These are phyloP conservation scores for Scolanthus callimorphus DNA, from an alignment of 92 coral and sea anemone species.

Conservation along the genomic window DNA sequence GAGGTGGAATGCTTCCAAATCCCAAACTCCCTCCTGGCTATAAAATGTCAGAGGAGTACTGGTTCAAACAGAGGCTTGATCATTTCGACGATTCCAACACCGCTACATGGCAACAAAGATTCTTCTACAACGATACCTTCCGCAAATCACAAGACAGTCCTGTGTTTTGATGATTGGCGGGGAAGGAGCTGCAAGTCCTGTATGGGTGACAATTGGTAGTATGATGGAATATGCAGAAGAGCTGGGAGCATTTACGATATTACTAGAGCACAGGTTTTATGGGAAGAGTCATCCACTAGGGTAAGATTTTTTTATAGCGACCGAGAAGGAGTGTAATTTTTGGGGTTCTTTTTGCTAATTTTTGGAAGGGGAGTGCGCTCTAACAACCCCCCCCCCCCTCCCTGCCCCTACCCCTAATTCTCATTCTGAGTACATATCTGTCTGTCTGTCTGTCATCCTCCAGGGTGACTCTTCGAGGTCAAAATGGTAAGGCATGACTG, in stretches of 20 bases:
- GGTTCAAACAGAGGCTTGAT: conserved; percentile 90
- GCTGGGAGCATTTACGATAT: conserved; percentile 77
- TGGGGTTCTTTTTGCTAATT: too few species aligned
- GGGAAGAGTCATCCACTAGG: conserved; percentile 91
- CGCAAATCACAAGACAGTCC: conserved; percentile 73
- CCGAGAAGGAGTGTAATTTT: too few species aligned
- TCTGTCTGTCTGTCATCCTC: too few species aligned
- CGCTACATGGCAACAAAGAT: conserved; percentile 88
- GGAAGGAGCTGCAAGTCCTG: conserved; percentile 92
- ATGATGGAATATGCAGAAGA: conserved; percentile 89
- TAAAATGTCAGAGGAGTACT: conserved; percentile 62
- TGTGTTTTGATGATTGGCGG: conserved; percentile 96
- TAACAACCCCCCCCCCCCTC: too few species aligned
- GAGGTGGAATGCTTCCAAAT: conserved; percentile 79
- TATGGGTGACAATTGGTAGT: conserved; percentile 84
- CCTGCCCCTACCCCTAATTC: too few species aligned
- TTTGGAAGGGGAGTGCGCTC: too few species aligned
- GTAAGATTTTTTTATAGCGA: too few species aligned
- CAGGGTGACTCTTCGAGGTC: too few species aligned
- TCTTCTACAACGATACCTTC: conserved; percentile 73
- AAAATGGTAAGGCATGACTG: too few species aligned
- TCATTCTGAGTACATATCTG: too few species aligned
- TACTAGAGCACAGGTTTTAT: conserved; percentile 94
- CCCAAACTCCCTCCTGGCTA: conserved; percentile 48
- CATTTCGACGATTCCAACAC: conserved; percentile 92